Base-by-base conservation (phyloP, 2,797 vertebrate species). In the Babyrousa celebensis region DNA sequence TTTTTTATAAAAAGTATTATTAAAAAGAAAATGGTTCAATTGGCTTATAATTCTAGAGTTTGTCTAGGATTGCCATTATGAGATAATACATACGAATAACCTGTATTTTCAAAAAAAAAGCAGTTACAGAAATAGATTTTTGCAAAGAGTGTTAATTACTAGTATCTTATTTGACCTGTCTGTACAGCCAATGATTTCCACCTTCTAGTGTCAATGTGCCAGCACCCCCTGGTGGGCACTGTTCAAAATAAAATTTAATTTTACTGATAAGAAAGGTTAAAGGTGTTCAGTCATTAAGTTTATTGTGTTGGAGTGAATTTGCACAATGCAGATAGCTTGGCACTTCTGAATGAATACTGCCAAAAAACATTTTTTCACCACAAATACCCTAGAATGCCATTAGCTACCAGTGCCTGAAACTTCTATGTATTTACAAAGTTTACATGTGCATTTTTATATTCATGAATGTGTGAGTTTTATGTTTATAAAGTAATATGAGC, bases 161-260 rank as follows among this genome's bases (percentile, higher is more conserved):
- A 5, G 2, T 27, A 15, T 56, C 94, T 89, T 65, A 63, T 75
- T 82, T 93, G 95, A 92, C 79, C 52, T 89, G 54, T 27, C 65
- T 36, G 96, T 43, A 67, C 32, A 58, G 6, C 48, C 77, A 74
- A 15, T 85, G 65, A 21, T 89, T 72, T 87, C 60, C 48, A 29
- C 11, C 27, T 79, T 78, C 85, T n/a, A 89, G 97, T 94, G 91
- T 97, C 91, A 96, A 87, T 97, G 89, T 96, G 91, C 48, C 71
- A 90, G 96, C 93, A 60, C 97, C 97, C 97, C 95, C 98, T 98
- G 95, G 96, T 98, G 97, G 96, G 1, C 72, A 94, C 8, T 94
- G 29, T 27, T 82, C 96, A 91, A 92, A 89, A 56, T 83, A 93
- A 95, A 89, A 65, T 70, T 67, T 93, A 80, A 87, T 85, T 92